Evolutionary conservation across 1,140 invertebrate genomes (phyloP), one percentile per base, ranked within the genome.

Genomic region (Aricia agestis): DNA sequence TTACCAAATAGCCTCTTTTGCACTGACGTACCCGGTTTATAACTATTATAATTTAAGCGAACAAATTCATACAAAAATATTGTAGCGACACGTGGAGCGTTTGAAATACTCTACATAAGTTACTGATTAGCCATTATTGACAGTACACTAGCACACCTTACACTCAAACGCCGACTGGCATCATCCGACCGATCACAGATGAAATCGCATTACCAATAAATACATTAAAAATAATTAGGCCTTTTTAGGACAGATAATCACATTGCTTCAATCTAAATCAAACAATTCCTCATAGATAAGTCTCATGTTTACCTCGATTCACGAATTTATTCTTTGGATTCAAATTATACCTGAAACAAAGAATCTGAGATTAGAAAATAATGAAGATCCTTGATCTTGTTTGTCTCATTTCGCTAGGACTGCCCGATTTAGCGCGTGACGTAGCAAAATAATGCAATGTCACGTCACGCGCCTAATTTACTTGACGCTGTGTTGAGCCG

Each of bases 171-270:
- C 5, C 77, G 74, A 72, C 72, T 74, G 66, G 59, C 70, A 69
- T 67, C 70, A 76, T 75, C 80, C 67, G 75, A 84, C 77, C 82
- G 77, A 89, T 89, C 86, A 89, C 86, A 89, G 83, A 80, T 85
- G 83, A 82, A 85, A 81, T 82, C 81, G 81, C 78, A 83, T 83
- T 86, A 86, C 76, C 79, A 82, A 86, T 86, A 87, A 87, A 85
- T 86, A 85, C 75, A 87, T 82, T 91, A 89, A 86, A 80, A 85
- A 85, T 91, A 91, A 89, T 91, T 91, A 91, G 89, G 89, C 89
- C 89, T 83, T 91, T 84, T 88, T 89, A 90, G 86, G 89, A 90
- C 86, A 90, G 85, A 87, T 87, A 89, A 89, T 91, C 87, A 90
- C 86, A 88, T 83, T 90, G 74, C 74, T 76, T 86, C 79, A 80